phyloP scores from a whole-genome alignment of 2,113 vertebrate genomes.

The Nothobranchius furzeri region DNA sequence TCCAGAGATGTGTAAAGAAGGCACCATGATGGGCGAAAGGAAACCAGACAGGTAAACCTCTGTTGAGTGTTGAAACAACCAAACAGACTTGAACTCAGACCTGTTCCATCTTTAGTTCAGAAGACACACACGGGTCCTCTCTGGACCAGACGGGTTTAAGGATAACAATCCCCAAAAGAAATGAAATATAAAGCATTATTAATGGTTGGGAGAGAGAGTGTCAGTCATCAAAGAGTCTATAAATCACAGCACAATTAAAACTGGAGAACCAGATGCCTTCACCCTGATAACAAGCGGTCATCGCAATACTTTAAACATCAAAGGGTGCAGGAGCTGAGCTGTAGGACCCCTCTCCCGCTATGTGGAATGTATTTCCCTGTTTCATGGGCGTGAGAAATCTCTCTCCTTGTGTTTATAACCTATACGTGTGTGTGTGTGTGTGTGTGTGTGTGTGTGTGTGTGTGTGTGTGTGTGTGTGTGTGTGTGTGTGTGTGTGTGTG shows the following conservation, averaged over 20 bases:
- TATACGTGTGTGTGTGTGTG: constrained; percentile 48
- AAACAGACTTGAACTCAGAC: constrained; percentile 3
- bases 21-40: constrained; percentile 28
- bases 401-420: constrained; percentile 50
- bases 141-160: constrained; percentile 46
- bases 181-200: constrained; percentile 55
- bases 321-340: constrained; percentile 38
- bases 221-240: constrained; percentile 66
- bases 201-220: constrained; percentile 54
- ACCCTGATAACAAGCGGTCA: constrained; percentile 70
- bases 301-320: constrained; percentile 66
- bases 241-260: constrained; percentile 68
- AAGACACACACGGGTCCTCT: constrained; percentile 40
- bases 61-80: constrained; percentile 20
- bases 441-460: constrained; percentile 17
- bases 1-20: constrained; percentile 50
- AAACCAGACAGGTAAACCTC: constrained; percentile 34
- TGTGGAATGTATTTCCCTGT: constrained; percentile 64
- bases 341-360: constrained; percentile 32
- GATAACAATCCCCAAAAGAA: constrained; percentile 8
- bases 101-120: constrained; percentile 23
- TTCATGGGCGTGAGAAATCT: constrained; percentile 69
- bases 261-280: constrained; percentile 66
- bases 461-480: constrained; percentile 35
- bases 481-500: constrained; percentile 22